Evolutionary conservation across 1,140 invertebrate species (phyloP).

Genomic region (Leptopilina boulardi): DNA sequence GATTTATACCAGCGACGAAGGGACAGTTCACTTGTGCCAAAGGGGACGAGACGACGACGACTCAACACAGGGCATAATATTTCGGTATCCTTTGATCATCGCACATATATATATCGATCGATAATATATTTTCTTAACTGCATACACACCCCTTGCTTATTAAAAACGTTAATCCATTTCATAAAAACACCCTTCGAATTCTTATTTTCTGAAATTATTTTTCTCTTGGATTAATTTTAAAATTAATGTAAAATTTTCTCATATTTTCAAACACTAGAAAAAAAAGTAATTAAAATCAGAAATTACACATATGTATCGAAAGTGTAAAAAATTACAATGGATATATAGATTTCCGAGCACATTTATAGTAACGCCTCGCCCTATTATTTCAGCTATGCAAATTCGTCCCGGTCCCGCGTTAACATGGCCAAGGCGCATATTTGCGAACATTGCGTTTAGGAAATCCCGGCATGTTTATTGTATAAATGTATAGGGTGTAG

Average conservation of each 20-base stretch:
- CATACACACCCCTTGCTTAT: neutral
- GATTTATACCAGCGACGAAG: conserved; percentile 24
- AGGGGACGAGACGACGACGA: neutral
- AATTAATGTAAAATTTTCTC: no score
- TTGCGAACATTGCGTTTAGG: conserved; percentile 29
- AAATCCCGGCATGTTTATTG: conserved; percentile 31
- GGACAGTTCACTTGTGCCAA: conserved; percentile 7
- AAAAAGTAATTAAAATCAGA: no score
- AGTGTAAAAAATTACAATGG: conserved; percentile 5
- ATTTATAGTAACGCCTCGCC: conserved; percentile 21
- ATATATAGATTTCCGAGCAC: neutral
- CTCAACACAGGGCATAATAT: conserved; percentile 5
- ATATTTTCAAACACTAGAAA: no score
- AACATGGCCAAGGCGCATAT: conserved; percentile 29
- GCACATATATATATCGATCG: neutral
- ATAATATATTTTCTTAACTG: conserved; percentile 27
- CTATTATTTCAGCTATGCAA: conserved; percentile 30
- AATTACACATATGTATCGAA: neutral
- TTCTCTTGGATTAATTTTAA: no score
- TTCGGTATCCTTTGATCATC: conserved; percentile 26
- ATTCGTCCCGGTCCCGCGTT: conserved; percentile 2
- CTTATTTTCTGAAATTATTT: no score
- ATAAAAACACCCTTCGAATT: neutral
- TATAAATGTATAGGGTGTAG: neutral
- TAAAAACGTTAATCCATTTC: neutral